Conservation (phyloP, 2,113 vertebrate species). For the Agelaius phoeniceus region DNA sequence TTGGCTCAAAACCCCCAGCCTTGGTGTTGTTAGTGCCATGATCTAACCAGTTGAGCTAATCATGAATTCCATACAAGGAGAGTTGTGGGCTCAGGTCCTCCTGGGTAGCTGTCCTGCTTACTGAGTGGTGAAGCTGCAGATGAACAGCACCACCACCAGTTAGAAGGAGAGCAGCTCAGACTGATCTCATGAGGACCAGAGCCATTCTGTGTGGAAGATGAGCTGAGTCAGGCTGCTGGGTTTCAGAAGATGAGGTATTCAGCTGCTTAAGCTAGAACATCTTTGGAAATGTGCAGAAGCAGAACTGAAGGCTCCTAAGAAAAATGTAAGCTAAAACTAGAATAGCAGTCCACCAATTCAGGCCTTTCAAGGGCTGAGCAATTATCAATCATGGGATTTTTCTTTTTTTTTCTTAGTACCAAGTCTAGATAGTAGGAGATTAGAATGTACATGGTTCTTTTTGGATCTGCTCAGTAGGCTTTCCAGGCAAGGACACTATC, state of each 20-base stretch:
- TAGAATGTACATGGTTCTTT: not conserved
- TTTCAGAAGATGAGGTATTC: not conserved
- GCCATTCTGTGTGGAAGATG: not conserved
- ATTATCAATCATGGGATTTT: not conserved
- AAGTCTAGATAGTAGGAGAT: not conserved
- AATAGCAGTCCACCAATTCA: not conserved
- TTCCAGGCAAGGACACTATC: not conserved
- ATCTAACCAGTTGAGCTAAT: not conserved
- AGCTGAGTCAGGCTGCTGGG: not conserved
- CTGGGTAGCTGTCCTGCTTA: not conserved
- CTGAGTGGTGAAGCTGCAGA: not conserved
- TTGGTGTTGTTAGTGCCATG: not conserved
- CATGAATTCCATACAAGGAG: not conserved
- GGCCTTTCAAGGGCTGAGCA: not conserved
- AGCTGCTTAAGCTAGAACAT: not conserved
- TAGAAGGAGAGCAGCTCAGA: not conserved
- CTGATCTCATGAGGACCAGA: not conserved
- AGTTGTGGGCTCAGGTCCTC: not conserved
- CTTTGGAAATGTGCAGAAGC: not conserved
- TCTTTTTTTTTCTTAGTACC: not conserved
- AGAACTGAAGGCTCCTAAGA: not conserved
- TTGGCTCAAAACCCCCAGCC: not conserved
- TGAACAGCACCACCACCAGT: slow-evolving; percentile 15
- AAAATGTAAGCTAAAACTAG: not conserved
- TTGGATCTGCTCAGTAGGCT: not conserved